phyloP scores from a whole-genome alignment of 2,797 vertebrate species.

The Alca torda region DNA sequence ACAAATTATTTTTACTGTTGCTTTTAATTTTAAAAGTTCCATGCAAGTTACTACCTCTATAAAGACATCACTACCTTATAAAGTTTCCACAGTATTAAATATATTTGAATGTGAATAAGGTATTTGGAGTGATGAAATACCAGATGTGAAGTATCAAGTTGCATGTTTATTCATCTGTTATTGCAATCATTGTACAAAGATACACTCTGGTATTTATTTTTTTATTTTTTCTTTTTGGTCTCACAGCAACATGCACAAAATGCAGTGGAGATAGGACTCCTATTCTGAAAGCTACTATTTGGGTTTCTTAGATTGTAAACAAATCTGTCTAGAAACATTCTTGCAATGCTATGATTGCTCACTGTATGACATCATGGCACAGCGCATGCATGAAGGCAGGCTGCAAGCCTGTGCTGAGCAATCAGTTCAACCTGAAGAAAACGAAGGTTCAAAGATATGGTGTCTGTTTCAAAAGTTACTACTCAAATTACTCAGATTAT shows the following conservation, averaged over 20 bases:
- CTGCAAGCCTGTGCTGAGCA: neutral
- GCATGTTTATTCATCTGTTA: slow-evolving; percentile 81
- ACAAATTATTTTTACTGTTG: slow-evolving; percentile 58
- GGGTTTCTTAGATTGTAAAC: slow-evolving; percentile 50
- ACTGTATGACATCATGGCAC: neutral
- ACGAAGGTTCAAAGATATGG: neutral
- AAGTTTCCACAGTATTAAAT: slow-evolving; percentile 68
- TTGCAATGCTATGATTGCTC: neutral
- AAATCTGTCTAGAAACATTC: slow-evolving; percentile 42
- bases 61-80: slow-evolving; percentile 69
- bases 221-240: neutral
- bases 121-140: slow-evolving; percentile 75
- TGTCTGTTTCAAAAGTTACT: slow-evolving; percentile 30
- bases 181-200: slow-evolving; percentile 63
- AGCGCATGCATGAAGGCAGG: neutral
- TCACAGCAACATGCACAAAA: slow-evolving; percentile 62
- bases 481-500: neutral
- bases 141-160: slow-evolving; percentile 86
- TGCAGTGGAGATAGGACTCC: slow-evolving; percentile 1
- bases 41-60: slow-evolving; percentile 49
- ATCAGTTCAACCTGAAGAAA: neutral
- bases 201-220: slow-evolving; percentile 8
- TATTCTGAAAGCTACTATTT: slow-evolving; percentile 64
- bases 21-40: slow-evolving; percentile 69
- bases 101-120: slow-evolving; percentile 63